Evolutionary conservation across 2,113 vertebrate genomes (phyloP), one percentile per base, ranked within the genome.

Genomic region (Zapus hudsonius): DNA sequence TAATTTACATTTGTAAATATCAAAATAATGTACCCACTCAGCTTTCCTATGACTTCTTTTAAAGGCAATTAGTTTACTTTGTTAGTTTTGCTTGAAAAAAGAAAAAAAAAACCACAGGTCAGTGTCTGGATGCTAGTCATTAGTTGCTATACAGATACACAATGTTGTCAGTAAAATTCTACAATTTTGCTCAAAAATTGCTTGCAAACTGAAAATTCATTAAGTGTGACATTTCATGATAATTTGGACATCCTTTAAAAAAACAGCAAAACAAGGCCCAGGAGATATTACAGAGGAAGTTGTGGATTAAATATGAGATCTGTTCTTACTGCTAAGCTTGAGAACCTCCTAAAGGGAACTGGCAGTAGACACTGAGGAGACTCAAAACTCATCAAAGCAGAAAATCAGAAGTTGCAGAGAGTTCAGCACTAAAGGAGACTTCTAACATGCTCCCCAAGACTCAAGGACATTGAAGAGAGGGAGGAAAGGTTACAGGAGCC

Each of bases 121-220:
- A 81, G 3, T 87, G 13, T 6, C 63, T 59, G 47, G 63, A 19
- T 73, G 76, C 72, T 81, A 66, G 76, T n/a, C n/a, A n/a, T n/a
- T 81, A 76, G 25, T 23, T 57, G 57, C 74, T 93, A 76, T 90
- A 84, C 89, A 72, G 84, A 91, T 36, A 92, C 4, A 15, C 16
- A 83, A 12, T 55, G 44, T 70, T 90, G 93, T 87, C 89, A 93
- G 87, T 96, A 84, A 90, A 90, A 44, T 87, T 17, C 59, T 75
- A 57, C 59, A 64, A 91, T 64, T 92, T 87, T 70, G 84, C 61
- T 36, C 59, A 90, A 55, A 82, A 83, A 75, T 59, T 91, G 64
- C 66, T 92, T 25, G 81, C 38, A 92, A 84, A 84, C 40, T 93
- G 87, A 93, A 95, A 96, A 90, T 63, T 84, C 44, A 90, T 72